A percentile compares a stretch with the other conserved stretches of the same genome.
phyloP scores from a whole-genome alignment of 2,797 vertebrate species.

The Pampus argenteus region DNA sequence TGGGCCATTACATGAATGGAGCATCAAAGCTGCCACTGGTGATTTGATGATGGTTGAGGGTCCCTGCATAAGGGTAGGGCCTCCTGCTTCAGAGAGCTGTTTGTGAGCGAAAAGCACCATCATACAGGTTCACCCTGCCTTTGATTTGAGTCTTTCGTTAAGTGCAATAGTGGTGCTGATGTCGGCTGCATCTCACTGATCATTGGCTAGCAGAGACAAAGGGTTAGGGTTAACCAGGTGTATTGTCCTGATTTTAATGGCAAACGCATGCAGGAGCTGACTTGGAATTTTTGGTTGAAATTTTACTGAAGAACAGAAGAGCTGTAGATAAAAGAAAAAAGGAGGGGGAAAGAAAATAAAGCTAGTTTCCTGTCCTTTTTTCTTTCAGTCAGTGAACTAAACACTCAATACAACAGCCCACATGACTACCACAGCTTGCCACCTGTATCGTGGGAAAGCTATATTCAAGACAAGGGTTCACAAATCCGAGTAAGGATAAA shows the following conservation, averaged over 20 bases:
- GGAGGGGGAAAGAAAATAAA: slow-evolving; percentile 25
- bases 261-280: slow-evolving; percentile 57
- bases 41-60: slow-evolving; percentile 71
- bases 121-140: slow-evolving; percentile 66
- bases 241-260: slow-evolving; percentile 62
- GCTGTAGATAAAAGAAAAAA: slow-evolving; percentile 53
- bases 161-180: slow-evolving; percentile 62
- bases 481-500: slow-evolving; percentile 61
- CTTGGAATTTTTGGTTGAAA: slow-evolving; percentile 53
- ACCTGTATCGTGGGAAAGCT: slow-evolving; percentile 71
- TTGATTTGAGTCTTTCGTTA: slow-evolving; percentile 65
- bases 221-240: slow-evolving; percentile 59
- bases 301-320: slow-evolving; percentile 52
- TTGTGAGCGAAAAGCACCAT: slow-evolving; percentile 56
- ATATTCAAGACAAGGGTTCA: slow-evolving; percentile 56
- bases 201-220: slow-evolving; percentile 59
- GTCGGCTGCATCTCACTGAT: slow-evolving; percentile 67
- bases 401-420: slow-evolving; percentile 34
- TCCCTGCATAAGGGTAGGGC: slow-evolving; percentile 75
- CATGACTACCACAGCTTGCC: slow-evolving; percentile 42
- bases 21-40: slow-evolving; percentile 73
- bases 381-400: slow-evolving; percentile 29
- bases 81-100: slow-evolving; percentile 65
- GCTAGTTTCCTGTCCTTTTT: slow-evolving; percentile 28
- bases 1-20: slow-evolving; percentile 64